A percentile compares a stretch with the other conserved stretches of the same genome.
Evolutionary conservation across 2,797 vertebrate genomes (phyloP).

Genomic region (Danio aesculapii): DNA sequence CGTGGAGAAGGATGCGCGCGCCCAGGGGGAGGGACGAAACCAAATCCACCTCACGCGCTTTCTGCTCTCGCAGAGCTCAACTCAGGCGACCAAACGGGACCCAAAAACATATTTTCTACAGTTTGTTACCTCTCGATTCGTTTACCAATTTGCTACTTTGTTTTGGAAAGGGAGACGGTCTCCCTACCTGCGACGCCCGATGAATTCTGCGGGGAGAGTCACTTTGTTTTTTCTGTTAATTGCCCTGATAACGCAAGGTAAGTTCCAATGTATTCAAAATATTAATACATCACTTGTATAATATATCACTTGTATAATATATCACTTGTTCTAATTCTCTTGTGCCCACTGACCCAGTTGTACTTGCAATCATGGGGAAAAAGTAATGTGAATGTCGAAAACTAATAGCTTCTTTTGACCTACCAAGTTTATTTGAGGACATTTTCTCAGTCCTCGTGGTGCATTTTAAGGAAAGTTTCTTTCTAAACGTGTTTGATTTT

Average conservation of each 20-base stretch:
- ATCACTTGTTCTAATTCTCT: background rate
- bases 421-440: background rate
- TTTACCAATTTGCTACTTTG: constrained; percentile 22
- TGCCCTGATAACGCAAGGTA: constrained; percentile 72
- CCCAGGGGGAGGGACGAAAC: constrained; percentile 55
- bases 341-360: background rate
- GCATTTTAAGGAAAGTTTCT: background rate
- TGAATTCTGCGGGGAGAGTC: constrained; percentile 68
- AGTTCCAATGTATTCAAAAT: constrained; percentile 33
- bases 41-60: constrained; percentile 52
- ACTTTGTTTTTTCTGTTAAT: constrained; percentile 72
- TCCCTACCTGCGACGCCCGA: constrained; percentile 58
- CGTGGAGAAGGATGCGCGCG: constrained; percentile 44
- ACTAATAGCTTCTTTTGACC: background rate
- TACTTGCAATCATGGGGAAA: background rate
- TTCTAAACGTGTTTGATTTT: background rate
- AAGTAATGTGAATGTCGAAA: background rate
- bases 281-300: no score
- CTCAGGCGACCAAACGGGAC: constrained; percentile 53
- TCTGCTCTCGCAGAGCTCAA: constrained; percentile 54
- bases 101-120: constrained; percentile 54
- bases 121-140: constrained; percentile 15
- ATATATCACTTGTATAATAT: no score
- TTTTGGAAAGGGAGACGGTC: constrained; percentile 47
- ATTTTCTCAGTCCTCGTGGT: background rate